Base-by-base conservation (phyloP, 1,140 invertebrate genomes). In the Saccostrea cuccullata region DNA sequence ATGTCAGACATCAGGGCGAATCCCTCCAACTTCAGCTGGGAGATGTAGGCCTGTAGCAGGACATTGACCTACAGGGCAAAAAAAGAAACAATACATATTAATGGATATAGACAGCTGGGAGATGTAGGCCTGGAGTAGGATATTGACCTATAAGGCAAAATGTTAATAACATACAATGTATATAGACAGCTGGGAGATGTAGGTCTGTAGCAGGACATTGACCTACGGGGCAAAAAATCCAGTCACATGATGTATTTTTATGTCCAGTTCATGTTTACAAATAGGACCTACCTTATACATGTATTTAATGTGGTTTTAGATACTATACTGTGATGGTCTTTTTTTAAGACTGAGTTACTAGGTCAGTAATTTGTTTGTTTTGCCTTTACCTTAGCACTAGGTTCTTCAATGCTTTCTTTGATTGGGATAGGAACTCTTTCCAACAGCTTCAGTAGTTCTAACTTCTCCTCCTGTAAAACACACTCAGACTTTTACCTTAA, bases 1-100 rank as follows among this genome's bases (percentile, higher is more conserved):
- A 99, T 99, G 95, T 99, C 99, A 0, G 98, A 98, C 98, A 99
- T 99, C 5, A 99, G 95, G 1, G 99, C 98, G 95, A 99, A 99
- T 17, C 99, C 99, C 94, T 99, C 99, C 60, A 99, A 95, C 95
- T 99, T 99, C 70, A 99, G 94, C 94, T 99, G 99, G 0, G 99
- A 99, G 86, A 99, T 99, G 95, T 99, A 99, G 0, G 99, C 98
- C 95, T 99, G 98, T 4, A 99, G 96, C 5, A 99, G 95, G 11
- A 99, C 98, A 93, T 98, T 98, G 4, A 99, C 98, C 94, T 94
- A 87, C 23, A 89, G 89, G 55, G 84, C 12, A 87, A 56, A 84
- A 84, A 30, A 36, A 1, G 30, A 1, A 36, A 36, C 2, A n/a
- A n/a, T 2, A 36, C 30, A 36, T 36, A 36, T 36, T n/a, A 36